These are phyloP conservation scores for Sogatella furcifera DNA, from an alignment of 1,140 invertebrate genomes.

Conservation along the genomic window DNA sequence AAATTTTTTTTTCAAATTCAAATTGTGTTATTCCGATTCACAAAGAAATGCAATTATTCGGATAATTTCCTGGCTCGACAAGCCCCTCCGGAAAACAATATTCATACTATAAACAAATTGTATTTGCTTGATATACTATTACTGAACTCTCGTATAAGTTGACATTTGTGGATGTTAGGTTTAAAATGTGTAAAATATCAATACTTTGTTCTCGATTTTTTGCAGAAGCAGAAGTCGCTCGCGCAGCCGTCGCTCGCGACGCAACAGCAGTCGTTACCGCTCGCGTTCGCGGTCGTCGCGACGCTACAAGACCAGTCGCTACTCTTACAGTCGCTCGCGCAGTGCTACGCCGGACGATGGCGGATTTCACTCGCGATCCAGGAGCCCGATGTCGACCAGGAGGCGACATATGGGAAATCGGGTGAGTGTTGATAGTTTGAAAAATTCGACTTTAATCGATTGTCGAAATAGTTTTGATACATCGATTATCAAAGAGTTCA, in stretches of 20 bases:
- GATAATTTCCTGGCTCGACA: too few species aligned
- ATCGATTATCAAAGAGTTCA: too few species aligned
- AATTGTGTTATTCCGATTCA: too few species aligned
- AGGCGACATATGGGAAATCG: slow-evolving; percentile 20
- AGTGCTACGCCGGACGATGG: slow-evolving; percentile 21
- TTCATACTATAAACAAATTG: too few species aligned
- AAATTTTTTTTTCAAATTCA: too few species aligned
- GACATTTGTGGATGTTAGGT: too few species aligned
- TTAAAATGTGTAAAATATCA: not conserved
- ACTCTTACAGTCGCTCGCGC: slow-evolving; percentile 23
- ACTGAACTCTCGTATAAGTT: too few species aligned
- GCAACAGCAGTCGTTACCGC: slow-evolving; percentile 21
- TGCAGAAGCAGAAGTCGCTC: slow-evolving; percentile 18
- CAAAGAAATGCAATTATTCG: too few species aligned
- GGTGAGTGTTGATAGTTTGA: slow-evolving; percentile 8
- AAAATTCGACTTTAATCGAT: too few species aligned
- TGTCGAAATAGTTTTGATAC: too few species aligned
- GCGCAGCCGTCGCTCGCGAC: slow-evolving; percentile 19
- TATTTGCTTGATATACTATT: too few species aligned
- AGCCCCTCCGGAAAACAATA: too few species aligned
- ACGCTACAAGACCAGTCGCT: slow-evolving; percentile 20
- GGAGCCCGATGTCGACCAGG: slow-evolving; percentile 20
- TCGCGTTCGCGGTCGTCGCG: slow-evolving; percentile 22
- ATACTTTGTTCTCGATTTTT: not conserved
- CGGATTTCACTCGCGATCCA: slow-evolving; percentile 34